Evolutionary conservation across 2,113 vertebrate genomes (phyloP), one percentile per base, ranked within the genome.

Genomic region (Odontesthes bonariensis): DNA sequence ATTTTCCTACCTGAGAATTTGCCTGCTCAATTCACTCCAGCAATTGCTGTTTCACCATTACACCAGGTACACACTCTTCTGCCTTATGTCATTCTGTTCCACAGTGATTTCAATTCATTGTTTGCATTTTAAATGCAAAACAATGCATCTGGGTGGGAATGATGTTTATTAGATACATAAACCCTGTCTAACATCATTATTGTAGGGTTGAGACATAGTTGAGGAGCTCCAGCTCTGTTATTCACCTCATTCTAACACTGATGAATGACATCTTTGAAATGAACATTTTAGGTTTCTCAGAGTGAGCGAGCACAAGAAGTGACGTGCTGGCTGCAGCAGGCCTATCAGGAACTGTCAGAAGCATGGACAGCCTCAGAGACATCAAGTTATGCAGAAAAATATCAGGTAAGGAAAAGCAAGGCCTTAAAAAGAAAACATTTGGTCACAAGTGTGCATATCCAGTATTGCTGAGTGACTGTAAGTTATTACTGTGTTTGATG

Each of bases 321-420:
- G 53, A 87, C 74, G 1, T 32, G 38, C 68, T 89, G 87, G 87
- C 77, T 89, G 76, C 76, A 87, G 75, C 59, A 62, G 35, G 17
- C 76, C 60, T 46, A 27, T 40, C 20, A 81, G 47, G 87, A 87
- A 1, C 77, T 89, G 49, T 76, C 68, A 12, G 77, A 83, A 32
- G 11, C 76, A 2, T 14, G 56, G 70, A 55, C 57, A 1, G 67
- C 73, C 5, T 1, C 73, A 44, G 73, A 71, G 64, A 57, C 66
- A 3, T 86, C 77, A 0, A 75, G 47, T 42, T 89, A 76, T 44
- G 56, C 63, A 35, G 82, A 85, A 20, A 89, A 87, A 77, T 82
- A 81, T 73, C 73, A 83, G 13, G 87, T 89, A 73, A 73, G 19
- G n/a, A 57, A 55, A 7, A 7, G 20, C 2, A 32, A 9, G 0